phyloP scores from a whole-genome alignment of 1,140 invertebrate genomes.

The Megalopta genalis region DNA sequence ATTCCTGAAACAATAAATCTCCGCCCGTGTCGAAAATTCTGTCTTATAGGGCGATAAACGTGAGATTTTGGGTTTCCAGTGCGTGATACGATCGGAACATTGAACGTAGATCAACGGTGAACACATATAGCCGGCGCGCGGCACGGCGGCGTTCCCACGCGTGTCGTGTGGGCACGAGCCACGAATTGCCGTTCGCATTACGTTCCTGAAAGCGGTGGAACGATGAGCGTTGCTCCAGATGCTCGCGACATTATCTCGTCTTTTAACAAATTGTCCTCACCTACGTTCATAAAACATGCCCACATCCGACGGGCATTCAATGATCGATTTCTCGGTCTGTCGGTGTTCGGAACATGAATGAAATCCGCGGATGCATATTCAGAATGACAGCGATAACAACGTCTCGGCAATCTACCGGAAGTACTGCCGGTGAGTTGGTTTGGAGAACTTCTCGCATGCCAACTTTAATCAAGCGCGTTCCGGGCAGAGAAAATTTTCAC shows the following conservation, averaged over 20 bases:
- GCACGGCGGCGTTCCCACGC: slow-evolving; percentile 35
- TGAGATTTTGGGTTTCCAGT: too few relatives aligned
- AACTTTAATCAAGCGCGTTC: slow-evolving; percentile 14
- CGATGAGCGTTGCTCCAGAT: slow-evolving; percentile 36
- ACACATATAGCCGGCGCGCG: background rate
- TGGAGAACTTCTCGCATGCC: slow-evolving; percentile 26
- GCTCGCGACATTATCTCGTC: slow-evolving; percentile 40
- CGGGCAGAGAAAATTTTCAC: slow-evolving; percentile 9
- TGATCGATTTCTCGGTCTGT: slow-evolving; percentile 40
- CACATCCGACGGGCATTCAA: slow-evolving; percentile 18
- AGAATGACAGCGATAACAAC: slow-evolving; percentile 1
- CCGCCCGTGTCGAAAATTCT: background rate
- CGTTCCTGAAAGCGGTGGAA: slow-evolving; percentile 31
- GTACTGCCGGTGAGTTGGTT: background rate
- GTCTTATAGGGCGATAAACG: background rate
- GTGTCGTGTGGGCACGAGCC: slow-evolving; percentile 26
- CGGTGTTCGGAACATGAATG: background rate
- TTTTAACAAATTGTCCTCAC: slow-evolving; percentile 42
- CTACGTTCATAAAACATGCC: slow-evolving; percentile 54
- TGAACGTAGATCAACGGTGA: slow-evolving; percentile 6
- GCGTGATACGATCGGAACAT: background rate
- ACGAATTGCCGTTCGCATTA: slow-evolving; percentile 23
- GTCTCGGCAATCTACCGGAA: slow-evolving; percentile 12
- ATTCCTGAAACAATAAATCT: background rate
- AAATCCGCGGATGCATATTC: background rate